phyloP scores from a whole-genome alignment of 2,113 vertebrate genomes.

The Lasiurus borealis region DNA sequence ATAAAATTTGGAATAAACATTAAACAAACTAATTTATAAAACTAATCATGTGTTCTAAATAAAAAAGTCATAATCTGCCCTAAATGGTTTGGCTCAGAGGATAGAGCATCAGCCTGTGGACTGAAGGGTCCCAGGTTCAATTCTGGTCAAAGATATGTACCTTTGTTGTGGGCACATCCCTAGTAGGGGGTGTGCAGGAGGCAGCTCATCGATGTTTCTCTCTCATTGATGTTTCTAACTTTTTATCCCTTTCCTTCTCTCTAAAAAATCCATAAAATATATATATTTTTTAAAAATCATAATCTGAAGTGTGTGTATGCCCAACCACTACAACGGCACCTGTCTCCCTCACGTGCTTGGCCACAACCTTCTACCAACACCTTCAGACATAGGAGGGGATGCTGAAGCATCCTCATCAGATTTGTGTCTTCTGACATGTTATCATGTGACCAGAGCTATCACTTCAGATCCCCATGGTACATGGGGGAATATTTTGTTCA shows the following conservation, averaged over 20 bases:
- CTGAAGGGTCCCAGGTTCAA: too few species aligned
- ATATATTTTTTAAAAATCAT: not conserved
- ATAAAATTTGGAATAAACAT: constrained; percentile 15
- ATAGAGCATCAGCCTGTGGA: too few species aligned
- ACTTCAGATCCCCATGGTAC: not conserved
- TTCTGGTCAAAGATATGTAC: too few species aligned
- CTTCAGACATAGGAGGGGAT: not conserved
- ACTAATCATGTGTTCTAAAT: not conserved
- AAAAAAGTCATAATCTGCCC: not conserved
- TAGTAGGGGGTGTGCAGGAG: too few species aligned
- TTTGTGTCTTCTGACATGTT: not conserved
- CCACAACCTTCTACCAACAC: not conserved
- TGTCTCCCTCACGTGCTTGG: not conserved
- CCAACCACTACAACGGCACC: not conserved
- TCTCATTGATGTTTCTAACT: too few species aligned
- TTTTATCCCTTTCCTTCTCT: too few species aligned
- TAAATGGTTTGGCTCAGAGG: too few species aligned
- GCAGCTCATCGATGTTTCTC: too few species aligned
- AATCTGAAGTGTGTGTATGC: not conserved
- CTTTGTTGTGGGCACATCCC: too few species aligned
- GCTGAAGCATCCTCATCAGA: too few species aligned
- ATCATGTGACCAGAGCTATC: not conserved
- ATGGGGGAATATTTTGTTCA: not conserved
- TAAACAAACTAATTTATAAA: not conserved
- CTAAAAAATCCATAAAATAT: too few species aligned